A percentile compares a stretch with the other conserved stretches of the same genome.
These are phyloP conservation scores for Eubasilissa regina DNA, from an alignment of 1,140 invertebrate genomes.

Conservation along the genomic window DNA sequence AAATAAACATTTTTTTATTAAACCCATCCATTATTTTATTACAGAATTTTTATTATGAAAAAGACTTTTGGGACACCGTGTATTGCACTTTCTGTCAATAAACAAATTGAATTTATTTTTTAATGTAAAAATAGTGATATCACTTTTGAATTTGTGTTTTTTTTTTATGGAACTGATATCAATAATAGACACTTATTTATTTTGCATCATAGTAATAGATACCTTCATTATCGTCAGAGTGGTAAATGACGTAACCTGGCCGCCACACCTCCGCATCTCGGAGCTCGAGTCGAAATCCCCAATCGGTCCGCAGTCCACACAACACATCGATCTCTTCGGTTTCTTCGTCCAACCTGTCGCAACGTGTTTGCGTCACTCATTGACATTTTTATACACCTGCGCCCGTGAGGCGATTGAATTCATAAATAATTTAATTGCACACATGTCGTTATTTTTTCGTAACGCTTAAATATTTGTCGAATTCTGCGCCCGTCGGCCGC, in stretches of 20 bases:
- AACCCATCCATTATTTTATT: no score
- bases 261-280: slow-evolving; percentile 26
- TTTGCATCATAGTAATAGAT: background rate
- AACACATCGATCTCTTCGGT: background rate
- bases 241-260: slow-evolving; percentile 6
- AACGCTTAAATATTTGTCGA: background rate
- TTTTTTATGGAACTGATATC: no score
- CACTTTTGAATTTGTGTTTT: no score
- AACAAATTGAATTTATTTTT: no score
- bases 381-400: slow-evolving; percentile 42
- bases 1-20: no score
- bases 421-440: slow-evolving; percentile 41
- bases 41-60: no score
- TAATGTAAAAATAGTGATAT: no score
- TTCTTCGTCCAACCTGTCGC: slow-evolving; percentile 28
- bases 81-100: no score
- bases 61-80: no score
- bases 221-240: background rate
- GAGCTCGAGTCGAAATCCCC: background rate
- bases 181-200: background rate
- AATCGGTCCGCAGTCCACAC: background rate
- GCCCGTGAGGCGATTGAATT: background rate
- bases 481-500: background rate
- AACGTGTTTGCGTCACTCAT: slow-evolving; percentile 7
- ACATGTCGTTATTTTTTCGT: slow-evolving; percentile 35